Evolutionary conservation across 2,888 invertebrate species (phyloP).

Genomic region (Seladonia tumulorum): DNA sequence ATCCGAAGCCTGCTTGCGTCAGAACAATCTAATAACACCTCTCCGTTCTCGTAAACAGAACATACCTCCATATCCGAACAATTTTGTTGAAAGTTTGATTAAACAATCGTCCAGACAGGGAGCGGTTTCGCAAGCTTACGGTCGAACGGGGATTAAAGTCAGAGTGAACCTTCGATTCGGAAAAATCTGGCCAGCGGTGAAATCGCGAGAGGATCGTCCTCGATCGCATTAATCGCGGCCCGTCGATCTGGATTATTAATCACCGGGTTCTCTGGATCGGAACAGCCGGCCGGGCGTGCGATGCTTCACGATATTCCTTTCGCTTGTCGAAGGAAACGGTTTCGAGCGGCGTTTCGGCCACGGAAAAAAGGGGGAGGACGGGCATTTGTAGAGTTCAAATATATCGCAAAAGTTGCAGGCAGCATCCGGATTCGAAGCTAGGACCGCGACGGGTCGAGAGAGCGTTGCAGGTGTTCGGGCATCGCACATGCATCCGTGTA

Average conservation of each 20-base stretch:
- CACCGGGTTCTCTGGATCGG: background rate
- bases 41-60: too few species aligned
- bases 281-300: background rate
- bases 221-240: slow-evolving; percentile 22
- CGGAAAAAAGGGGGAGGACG: background rate
- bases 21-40: too few species aligned
- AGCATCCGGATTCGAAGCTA: slow-evolving; percentile 21
- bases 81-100: too few species aligned
- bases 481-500: slow-evolving; percentile 29
- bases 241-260: slow-evolving; percentile 25
- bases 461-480: slow-evolving; percentile 19
- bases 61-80: too few species aligned
- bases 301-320: slow-evolving; percentile 31
- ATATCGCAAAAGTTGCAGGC: slow-evolving; percentile 46
- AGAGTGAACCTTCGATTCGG: background rate
- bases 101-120: background rate
- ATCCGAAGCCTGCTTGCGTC: too few species aligned
- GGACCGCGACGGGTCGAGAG: background rate
- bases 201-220: slow-evolving; percentile 11
- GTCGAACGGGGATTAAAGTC: background rate
- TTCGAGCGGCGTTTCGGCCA: slow-evolving; percentile 23
- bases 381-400: slow-evolving; percentile 31
- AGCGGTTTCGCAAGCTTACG: background rate
- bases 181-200: background rate
- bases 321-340: slow-evolving; percentile 34